Percentiles rank a stretch among this genome's conserved stretches.
Conservation (phyloP, 2,113 vertebrate species). For the Falco punctatus region DNA sequence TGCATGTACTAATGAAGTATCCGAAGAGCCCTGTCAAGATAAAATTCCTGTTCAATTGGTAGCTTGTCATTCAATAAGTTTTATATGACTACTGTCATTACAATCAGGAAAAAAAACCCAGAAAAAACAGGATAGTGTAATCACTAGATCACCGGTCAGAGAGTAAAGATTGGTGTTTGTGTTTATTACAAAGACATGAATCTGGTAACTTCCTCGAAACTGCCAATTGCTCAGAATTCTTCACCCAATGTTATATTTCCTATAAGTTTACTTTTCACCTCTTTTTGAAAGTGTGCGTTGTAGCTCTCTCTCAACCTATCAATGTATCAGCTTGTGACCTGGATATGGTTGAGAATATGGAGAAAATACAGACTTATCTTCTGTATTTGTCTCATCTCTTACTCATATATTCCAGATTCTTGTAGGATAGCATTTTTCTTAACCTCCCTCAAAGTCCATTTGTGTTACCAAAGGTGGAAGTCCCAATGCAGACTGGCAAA, state of each 20-base stretch:
- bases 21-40: background rate
- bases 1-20: background rate
- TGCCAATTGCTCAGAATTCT: background rate
- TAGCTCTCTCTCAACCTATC: background rate
- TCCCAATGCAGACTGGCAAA: background rate
- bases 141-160: background rate
- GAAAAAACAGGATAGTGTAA: background rate
- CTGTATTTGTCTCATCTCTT: background rate
- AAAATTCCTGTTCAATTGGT: background rate
- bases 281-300: background rate
- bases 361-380: background rate
- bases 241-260: background rate
- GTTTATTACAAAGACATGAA: background rate
- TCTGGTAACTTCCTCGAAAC: background rate
- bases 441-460: background rate
- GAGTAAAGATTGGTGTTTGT: background rate
- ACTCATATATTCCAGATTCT: background rate
- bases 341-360: background rate
- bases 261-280: background rate
- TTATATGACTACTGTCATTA: background rate
- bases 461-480: background rate
- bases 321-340: background rate
- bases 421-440: background rate
- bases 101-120: background rate
- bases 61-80: background rate